Evolutionary conservation across 2,888 invertebrate species (phyloP).

Genomic region (Prosopocoilus inquinatus): DNA sequence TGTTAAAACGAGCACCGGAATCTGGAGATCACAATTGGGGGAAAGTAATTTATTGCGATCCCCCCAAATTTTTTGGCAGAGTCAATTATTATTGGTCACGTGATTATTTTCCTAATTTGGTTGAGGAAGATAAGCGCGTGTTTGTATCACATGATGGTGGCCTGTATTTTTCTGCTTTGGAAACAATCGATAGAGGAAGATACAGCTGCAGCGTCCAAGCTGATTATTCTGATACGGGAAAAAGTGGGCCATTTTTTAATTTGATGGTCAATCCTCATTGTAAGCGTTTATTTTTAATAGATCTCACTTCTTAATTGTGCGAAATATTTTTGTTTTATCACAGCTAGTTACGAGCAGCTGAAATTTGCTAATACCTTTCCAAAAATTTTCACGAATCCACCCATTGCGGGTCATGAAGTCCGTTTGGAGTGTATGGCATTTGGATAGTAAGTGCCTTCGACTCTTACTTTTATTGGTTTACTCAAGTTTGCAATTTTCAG

Average conservation of each 20-base stretch:
- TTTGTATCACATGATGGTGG: slow-evolving; percentile 94
- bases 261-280: slow-evolving; percentile 79
- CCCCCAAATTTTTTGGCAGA: slow-evolving; percentile 86
- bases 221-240: slow-evolving; percentile 79
- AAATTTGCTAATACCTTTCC: slow-evolving; percentile 95
- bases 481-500: slow-evolving; percentile 44
- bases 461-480: slow-evolving; percentile 13
- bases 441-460: slow-evolving; percentile 72
- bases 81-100: slow-evolving; percentile 92
- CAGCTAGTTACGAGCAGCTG: slow-evolving; percentile 83
- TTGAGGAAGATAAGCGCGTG: slow-evolving; percentile 88
- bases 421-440: slow-evolving; percentile 93
- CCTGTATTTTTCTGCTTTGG: slow-evolving; percentile 90
- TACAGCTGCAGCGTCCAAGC: slow-evolving; percentile 93
- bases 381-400: slow-evolving; percentile 92
- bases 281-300: slow-evolving; percentile 44
- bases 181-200: slow-evolving; percentile 83
- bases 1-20: slow-evolving; percentile 80
- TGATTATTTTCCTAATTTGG: slow-evolving; percentile 85
- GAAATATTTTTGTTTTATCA: slow-evolving; percentile 30
- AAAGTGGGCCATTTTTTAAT: slow-evolving; percentile 87
- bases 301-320: neutral
- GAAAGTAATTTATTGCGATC: slow-evolving; percentile 88
- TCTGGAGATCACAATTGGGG: slow-evolving; percentile 91
- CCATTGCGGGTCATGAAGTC: slow-evolving; percentile 85